phyloP scores from a whole-genome alignment of 2,888 invertebrate species.

The Drosophila atroscutellata region DNA sequence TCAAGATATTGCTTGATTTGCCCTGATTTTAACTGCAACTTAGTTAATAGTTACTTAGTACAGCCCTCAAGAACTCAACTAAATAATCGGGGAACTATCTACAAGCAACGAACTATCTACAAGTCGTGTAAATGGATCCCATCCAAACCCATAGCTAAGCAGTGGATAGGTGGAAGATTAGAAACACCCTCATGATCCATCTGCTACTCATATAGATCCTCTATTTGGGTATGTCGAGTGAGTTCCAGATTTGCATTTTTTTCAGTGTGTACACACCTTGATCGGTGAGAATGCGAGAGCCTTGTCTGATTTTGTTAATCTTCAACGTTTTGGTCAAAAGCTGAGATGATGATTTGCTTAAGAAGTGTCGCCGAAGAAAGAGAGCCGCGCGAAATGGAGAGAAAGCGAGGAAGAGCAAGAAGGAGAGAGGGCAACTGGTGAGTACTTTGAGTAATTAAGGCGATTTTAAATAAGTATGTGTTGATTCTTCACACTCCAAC shows the following conservation, averaged over 20 bases:
- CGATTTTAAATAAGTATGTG: constrained; percentile 56
- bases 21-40: neutral
- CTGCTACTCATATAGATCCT: neutral
- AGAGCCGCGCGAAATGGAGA: neutral
- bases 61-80: neutral
- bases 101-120: neutral
- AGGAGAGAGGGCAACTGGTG: constrained; percentile 8
- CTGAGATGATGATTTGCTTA: neutral
- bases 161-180: neutral
- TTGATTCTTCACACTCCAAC: constrained; percentile 53
- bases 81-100: neutral
- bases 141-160: neutral
- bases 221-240: neutral
- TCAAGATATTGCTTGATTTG: neutral
- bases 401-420: neutral
- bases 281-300: neutral
- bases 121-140: no score
- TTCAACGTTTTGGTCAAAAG: neutral
- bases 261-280: constrained; percentile 4
- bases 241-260: neutral
- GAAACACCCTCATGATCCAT: neutral
- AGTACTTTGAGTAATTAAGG: constrained; percentile 39
- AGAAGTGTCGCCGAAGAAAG: neutral
- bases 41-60: neutral
- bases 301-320: neutral